Evolutionary conservation across 2,797 vertebrate species (phyloP), one percentile per base, ranked within the genome.

Genomic region (Enteromius fasciolatus): DNA sequence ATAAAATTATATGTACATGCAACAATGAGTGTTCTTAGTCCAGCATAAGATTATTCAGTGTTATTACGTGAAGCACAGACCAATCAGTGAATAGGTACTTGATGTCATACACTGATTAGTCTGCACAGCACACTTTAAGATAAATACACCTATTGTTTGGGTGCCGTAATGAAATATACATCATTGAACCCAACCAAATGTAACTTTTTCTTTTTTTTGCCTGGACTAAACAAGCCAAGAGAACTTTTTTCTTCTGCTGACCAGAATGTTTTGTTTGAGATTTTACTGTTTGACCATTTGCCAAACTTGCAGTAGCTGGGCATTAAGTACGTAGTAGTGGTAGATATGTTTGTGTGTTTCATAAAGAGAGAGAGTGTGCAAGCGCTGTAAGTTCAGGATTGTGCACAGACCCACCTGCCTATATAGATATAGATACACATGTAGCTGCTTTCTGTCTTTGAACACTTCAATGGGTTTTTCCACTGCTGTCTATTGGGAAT

Each of bases 401-500:
- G 57, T 61, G 23, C 54, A 73, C 31, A 80, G 52, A 59, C 23
- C 15, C 9, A 0, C n/a, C 28, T 15, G n/a, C 63, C 52, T 7
- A 10, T 74, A 78, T 68, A 12, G 48, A 68, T 52, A 78, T 50
- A 25, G 61, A 69, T 52, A 78, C 39, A 14, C 18, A 41, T 78
- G 8, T 41, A 63, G 48, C 12, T 52, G 50, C 39, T 57, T 83
- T 61, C 41, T 20, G 44, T 69, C 48, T 25, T 25, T 67, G 18
- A 59, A 28, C 2, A 41, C 57, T 31, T 61, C 46, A 31, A 31
- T 57, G 41, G 76, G 46, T 76, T 54, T 23, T 33, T 86, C 73
- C 68, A 69, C 25, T 76, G 76, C 72, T 3, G 25, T 23, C 69
- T 73, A 69, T 69, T 64, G 7, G 33, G 78, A 70, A 76, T 86